Conservation (phyloP, 2,888 invertebrate species). For the Dasypogon diadema region DNA sequence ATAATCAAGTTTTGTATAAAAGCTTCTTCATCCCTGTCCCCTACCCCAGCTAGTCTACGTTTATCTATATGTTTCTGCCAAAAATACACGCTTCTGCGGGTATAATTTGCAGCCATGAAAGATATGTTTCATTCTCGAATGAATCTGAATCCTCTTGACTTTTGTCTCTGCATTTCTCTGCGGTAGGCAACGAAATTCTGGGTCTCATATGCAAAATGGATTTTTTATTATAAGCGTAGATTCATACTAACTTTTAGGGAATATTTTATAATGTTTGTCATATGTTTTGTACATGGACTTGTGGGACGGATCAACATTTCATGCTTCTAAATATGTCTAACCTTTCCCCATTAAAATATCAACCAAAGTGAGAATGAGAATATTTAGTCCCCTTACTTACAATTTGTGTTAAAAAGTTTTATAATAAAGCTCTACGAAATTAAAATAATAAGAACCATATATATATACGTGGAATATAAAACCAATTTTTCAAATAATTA, state of each 20-base stretch:
- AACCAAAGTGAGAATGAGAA: too few species aligned
- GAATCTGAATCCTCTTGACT: conserved; percentile 35
- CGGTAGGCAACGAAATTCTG: not conserved
- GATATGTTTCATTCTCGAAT: conserved; percentile 39
- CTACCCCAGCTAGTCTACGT: conserved; percentile 11
- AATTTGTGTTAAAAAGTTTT: too few species aligned
- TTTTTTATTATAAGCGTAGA: not conserved
- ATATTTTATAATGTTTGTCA: not conserved
- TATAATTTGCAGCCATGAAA: conserved; percentile 45
- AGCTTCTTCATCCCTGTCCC: conserved; percentile 31
- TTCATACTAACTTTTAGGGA: not conserved
- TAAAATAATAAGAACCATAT: too few species aligned
- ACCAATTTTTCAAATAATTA: too few species aligned
- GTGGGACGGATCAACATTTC: too few species aligned
- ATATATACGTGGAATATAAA: too few species aligned
- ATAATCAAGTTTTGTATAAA: conserved; percentile 50
- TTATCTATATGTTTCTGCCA: conserved; percentile 14
- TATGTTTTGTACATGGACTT: too few species aligned
- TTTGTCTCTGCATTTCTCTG: conserved; percentile 13
- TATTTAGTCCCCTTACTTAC: too few species aligned
- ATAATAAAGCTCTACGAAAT: too few species aligned
- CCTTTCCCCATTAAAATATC: too few species aligned
- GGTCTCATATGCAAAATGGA: not conserved
- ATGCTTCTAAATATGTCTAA: too few species aligned
- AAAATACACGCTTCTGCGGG: conserved; percentile 37